Conservation (phyloP, 2,113 vertebrate genomes). For the Galbula dea region DNA sequence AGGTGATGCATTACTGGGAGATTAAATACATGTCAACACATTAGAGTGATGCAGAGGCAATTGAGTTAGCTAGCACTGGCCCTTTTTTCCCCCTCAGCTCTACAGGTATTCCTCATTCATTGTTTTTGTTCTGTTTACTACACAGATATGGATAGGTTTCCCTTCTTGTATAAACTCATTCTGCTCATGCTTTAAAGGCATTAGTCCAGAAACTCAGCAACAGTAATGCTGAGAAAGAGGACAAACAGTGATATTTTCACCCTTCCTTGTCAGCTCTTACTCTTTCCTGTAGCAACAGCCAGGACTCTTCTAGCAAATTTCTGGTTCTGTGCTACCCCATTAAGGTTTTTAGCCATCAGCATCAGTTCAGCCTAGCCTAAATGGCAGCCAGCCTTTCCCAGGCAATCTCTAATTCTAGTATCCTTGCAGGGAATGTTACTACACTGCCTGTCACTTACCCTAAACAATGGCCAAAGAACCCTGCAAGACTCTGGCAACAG, state of each 20-base stretch:
- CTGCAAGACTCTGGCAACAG: not conserved
- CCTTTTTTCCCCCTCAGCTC: not conserved
- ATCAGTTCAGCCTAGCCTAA: not conserved
- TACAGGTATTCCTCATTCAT: not conserved
- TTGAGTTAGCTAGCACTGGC: not conserved
- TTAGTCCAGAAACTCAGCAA: not conserved
- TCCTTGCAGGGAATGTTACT: not conserved
- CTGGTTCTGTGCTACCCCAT: not conserved
- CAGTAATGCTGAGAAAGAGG: not conserved
- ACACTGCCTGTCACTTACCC: not conserved
- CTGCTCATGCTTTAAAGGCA: not conserved
- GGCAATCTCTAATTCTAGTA: not conserved
- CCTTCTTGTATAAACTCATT: not conserved
- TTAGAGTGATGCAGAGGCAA: not conserved
- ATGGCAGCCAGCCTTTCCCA: not conserved
- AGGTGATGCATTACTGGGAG: not conserved
- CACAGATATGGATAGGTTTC: not conserved
- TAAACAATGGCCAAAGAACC: not conserved
- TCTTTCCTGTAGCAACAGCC: not conserved
- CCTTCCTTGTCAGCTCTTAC: not conserved
- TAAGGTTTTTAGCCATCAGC: not conserved
- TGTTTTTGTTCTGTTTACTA: not conserved
- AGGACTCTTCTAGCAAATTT: not conserved
- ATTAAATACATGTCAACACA: not conserved
- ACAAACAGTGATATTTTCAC: not conserved